Base-by-base conservation (phyloP, 2,797 vertebrate species). In the Danio albolineatus region DNA sequence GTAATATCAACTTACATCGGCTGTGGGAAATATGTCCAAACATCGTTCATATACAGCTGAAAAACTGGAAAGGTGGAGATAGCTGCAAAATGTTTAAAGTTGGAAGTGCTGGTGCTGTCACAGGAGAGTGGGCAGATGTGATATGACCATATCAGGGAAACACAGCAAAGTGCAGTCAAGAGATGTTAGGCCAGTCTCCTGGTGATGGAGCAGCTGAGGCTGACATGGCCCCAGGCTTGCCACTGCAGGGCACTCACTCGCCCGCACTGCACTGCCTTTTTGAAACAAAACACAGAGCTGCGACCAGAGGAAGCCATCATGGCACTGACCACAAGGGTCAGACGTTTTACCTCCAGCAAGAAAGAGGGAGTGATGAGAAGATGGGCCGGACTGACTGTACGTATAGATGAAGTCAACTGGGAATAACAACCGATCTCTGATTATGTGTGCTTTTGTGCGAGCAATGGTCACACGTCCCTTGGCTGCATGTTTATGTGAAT, bases 121-220 rank as follows among this genome's bases (percentile, higher is more conserved):
- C 93, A 94, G 93, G 94, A 89, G 92, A 92, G 93, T 91, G 54
- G 89, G 91, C 94, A 97, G 96, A 98, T 97, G 95, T 94, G 96
- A 97, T 95, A 93, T 95, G 97, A 97, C 95, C 94, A 89, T 93
- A 94, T 95, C 93, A 95, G 95, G 95, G 95, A 96, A 95, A 96
- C 93, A 95, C 96, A 96, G 96, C 96, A 96, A 96, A 96, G 94
- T 93, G 95, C 95, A 97, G 96, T 97, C 97, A 97, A 94, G 94
- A 95, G 94, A 96, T 91, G 95, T 98, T 97, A 98, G 96, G 88
- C 89, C 89, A 81, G 92, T 91, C 92, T 91, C 93, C 94, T 91
- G 89, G 92, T 97, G 97, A 98, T 89, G 96, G 92, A 95, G 92
- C 94, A 93, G 96, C 96, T 95, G 95, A 96, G 95, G 94, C 94